These are phyloP conservation scores for Orientallactaga sibirica DNA, from an alignment of 2,797 vertebrate species.

Conservation along the genomic window DNA sequence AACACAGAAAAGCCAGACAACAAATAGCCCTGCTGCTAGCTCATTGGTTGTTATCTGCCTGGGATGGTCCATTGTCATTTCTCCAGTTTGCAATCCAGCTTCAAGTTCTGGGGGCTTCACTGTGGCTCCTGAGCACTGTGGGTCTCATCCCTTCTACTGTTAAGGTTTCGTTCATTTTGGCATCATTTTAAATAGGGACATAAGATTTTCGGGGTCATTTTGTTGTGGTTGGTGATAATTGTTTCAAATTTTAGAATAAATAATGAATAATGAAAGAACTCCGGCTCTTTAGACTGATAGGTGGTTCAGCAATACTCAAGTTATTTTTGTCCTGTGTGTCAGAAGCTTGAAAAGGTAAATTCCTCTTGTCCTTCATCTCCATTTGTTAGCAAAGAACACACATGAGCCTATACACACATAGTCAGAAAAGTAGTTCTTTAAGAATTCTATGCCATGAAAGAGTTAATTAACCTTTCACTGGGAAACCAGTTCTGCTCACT, in stretches of 20 bases:
- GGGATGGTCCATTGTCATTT: constrained; percentile 63
- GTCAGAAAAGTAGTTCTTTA: constrained; percentile 76
- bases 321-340: constrained; percentile 57
- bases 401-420: constrained; percentile 28
- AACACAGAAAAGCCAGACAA: constrained; percentile 64
- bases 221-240: neutral
- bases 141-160: constrained; percentile 50
- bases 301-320: constrained; percentile 65
- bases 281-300: constrained; percentile 74
- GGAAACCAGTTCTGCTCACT: constrained; percentile 73
- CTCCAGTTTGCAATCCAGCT: constrained; percentile 61
- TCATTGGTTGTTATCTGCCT: constrained; percentile 54
- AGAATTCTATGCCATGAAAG: constrained; percentile 75
- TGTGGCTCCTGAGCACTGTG: neutral
- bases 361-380: constrained; percentile 71
- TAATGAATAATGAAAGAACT: constrained; percentile 44
- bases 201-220: neutral
- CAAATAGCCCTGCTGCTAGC: neutral
- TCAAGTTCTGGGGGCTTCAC: neutral
- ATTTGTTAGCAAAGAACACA: constrained; percentile 73
- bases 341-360: constrained; percentile 74
- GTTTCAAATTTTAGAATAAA: constrained; percentile 39
- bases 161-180: constrained; percentile 43
- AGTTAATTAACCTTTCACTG: constrained; percentile 87
- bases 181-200: constrained; percentile 49